A percentile compares a stretch with the other conserved stretches of the same genome.
Conservation (phyloP, 2,888 invertebrate genomes). For the Hirtodrosophila trivittata region DNA sequence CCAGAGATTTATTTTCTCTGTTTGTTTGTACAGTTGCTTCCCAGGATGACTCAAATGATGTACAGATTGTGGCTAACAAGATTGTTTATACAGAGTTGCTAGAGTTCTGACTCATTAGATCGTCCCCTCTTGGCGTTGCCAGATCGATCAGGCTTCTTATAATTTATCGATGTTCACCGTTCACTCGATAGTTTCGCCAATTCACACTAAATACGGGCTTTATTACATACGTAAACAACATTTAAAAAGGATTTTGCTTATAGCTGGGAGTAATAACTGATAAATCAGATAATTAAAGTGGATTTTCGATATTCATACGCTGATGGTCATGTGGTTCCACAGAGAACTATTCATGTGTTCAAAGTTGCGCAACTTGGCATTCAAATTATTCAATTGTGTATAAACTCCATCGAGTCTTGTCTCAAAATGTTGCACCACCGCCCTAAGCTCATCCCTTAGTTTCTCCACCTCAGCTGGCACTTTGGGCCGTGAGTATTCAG, state of each 20-base stretch:
- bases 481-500: constrained; percentile 19
- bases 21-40: constrained; percentile 28
- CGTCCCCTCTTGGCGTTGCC: constrained; percentile 1
- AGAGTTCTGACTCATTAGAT: neutral
- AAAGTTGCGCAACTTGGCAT: constrained; percentile 61
- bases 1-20: constrained; percentile 9
- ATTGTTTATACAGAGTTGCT: neutral
- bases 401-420: constrained; percentile 63
- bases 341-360: constrained; percentile 71
- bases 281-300: no score
- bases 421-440: constrained; percentile 76
- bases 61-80: neutral
- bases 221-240: no score
- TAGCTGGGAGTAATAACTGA: no score
- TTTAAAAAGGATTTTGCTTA: no score
- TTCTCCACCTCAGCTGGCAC: constrained; percentile 49
- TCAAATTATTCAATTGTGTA: constrained; percentile 55
- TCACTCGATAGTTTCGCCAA: no score
- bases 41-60: constrained; percentile 20
- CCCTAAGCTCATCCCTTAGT: constrained; percentile 72
- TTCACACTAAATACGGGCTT: no score
- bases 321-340: constrained; percentile 76
- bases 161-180: no score
- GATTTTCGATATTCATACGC: no score
- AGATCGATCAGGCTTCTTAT: no score